These are phyloP conservation scores for Enteromius mattozi DNA, from an alignment of 2,797 vertebrate genomes.

Conservation along the genomic window DNA sequence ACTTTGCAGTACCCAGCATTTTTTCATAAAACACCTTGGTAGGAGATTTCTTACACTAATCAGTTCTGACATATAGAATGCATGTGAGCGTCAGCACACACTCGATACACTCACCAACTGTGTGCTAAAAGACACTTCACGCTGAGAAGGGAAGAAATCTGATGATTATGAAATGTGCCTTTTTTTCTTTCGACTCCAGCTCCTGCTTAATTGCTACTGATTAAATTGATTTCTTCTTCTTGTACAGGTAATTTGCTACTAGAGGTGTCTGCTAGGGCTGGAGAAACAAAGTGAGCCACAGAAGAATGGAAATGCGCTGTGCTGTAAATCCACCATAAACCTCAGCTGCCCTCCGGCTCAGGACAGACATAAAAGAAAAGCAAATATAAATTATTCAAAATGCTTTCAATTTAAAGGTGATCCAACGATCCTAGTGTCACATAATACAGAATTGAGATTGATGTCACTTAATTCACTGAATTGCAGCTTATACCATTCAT, in stretches of 20 bases:
- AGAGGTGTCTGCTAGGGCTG: slow-evolving; percentile 2
- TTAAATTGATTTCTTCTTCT: slow-evolving; percentile 50
- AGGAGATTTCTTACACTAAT: background rate
- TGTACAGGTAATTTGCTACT: slow-evolving; percentile 45
- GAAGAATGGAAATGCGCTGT: slow-evolving; percentile 48
- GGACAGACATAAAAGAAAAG: slow-evolving; percentile 64
- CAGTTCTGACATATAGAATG: background rate
- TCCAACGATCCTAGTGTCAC: slow-evolving; percentile 1
- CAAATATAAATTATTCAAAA: slow-evolving; percentile 67
- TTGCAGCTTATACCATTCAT: background rate
- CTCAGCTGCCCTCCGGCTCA: slow-evolving; percentile 50
- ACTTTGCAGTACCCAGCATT: background rate
- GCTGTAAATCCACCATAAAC: slow-evolving; percentile 58
- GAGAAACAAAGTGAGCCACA: slow-evolving; percentile 56
- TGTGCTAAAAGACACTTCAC: background rate
- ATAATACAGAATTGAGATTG: background rate
- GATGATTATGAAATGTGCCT: slow-evolving; percentile 21
- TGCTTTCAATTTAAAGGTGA: slow-evolving; percentile 65
- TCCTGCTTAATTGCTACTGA: slow-evolving; percentile 37
- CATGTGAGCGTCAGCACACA: background rate
- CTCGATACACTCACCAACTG: slow-evolving; percentile 11
- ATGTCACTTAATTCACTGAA: background rate
- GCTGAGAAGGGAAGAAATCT: background rate
- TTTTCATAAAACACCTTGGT: background rate
- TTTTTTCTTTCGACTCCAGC: background rate